These are phyloP conservation scores for Melanophora roralis DNA, from an alignment of 2,888 invertebrate species.

Conservation along the genomic window DNA sequence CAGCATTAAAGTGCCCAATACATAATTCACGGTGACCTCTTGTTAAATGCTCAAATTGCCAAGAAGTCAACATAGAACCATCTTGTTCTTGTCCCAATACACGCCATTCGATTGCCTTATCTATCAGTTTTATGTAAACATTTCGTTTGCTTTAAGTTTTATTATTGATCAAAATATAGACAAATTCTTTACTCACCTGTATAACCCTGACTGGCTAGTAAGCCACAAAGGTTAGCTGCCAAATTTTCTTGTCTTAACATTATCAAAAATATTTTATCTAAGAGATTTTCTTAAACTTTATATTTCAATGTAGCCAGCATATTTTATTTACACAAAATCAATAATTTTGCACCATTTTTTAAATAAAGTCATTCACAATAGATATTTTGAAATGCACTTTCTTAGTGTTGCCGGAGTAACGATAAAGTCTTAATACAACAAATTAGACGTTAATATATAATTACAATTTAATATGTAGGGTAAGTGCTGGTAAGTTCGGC, in stretches of 20 bases:
- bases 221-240: constrained; percentile 77
- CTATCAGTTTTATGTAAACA: constrained; percentile 71
- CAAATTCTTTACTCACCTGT: constrained; percentile 68
- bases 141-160: background rate
- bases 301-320: constrained; percentile 33
- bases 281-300: background rate
- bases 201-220: constrained; percentile 73
- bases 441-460: too few relatives aligned
- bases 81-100: constrained; percentile 89
- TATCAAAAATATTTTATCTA: background rate
- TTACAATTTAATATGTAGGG: too few relatives aligned
- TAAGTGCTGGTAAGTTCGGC: too few relatives aligned
- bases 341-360: constrained; percentile 12
- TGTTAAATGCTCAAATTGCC: constrained; percentile 78
- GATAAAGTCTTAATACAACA: too few relatives aligned
- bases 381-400: background rate
- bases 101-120: constrained; percentile 86
- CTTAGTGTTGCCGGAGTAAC: background rate
- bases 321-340: constrained; percentile 34
- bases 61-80: constrained; percentile 84
- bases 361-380: constrained; percentile 24
- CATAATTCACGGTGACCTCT: constrained; percentile 75
- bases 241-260: constrained; percentile 77
- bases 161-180: background rate
- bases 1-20: constrained; percentile 82